Conservation (phyloP, 2,888 invertebrate species). For the Mechanitis messenoides region DNA sequence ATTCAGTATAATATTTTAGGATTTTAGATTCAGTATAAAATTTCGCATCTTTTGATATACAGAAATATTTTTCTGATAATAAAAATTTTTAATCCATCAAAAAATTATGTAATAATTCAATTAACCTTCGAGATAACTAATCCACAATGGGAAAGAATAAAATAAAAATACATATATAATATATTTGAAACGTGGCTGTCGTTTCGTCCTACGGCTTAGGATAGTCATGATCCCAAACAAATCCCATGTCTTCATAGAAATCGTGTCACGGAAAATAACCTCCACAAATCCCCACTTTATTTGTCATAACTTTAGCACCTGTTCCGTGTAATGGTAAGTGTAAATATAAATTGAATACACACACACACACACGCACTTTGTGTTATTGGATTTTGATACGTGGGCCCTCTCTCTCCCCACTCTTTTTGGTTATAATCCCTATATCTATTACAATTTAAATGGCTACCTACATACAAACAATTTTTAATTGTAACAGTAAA, state of each 20-base stretch:
- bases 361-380: neutral
- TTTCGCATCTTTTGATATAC: no score
- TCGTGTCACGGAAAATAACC: conserved; percentile 45
- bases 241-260: conserved; percentile 41
- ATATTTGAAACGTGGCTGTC: conserved; percentile 60
- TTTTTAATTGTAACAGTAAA: no score
- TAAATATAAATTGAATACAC: conserved; percentile 31
- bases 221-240: conserved; percentile 34
- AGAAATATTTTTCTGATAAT: no score
- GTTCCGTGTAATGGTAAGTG: conserved; percentile 12
- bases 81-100: no score
- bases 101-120: no score
- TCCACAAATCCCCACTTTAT: conserved; percentile 41
- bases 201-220: conserved; percentile 48
- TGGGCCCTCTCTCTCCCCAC: no score
- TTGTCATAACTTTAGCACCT: conserved; percentile 34
- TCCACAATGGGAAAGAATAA: neutral
- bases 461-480: no score
- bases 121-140: no score
- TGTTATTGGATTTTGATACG: neutral
- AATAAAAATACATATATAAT: conserved; percentile 48
- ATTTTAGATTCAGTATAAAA: no score
- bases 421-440: no score
- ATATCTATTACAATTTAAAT: no score
- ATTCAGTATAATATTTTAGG: no score